Evolutionary conservation across 2,888 invertebrate genomes (phyloP), one percentile per base, ranked within the genome.

Genomic region (Lysandra coridon): DNA sequence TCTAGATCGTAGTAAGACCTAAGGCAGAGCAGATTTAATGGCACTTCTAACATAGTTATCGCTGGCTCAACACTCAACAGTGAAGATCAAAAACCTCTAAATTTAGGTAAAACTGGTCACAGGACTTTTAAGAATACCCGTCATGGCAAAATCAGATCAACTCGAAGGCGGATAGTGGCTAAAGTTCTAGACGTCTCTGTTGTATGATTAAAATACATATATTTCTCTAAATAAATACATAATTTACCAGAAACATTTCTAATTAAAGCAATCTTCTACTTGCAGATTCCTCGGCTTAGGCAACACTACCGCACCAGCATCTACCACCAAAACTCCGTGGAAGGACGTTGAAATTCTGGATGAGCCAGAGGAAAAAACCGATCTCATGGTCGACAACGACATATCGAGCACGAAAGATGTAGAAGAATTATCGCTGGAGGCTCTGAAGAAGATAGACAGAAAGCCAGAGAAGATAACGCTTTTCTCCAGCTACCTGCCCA

Each of bases 391-490:
- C 0, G 87, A 86, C 81, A 92, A 93, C 82, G 86, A 89, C 44
- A 88, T 91, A 23, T 83, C 85, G 0, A 82, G 83, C 7, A 85
- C 84, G 1, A 87, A 91, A 82, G 94, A 93, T 57, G 87, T 91
- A 0, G 94, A 94, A 83, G 92, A 93, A 81, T 80, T 94, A 0
- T 91, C 92, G 0, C 82, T 83, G 0, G 92, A 91, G 64, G 88
- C 86, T 0, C 33, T 87, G 0, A 87, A 84, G 37, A 91, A 88
- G 82, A 77, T 78, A 1, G 88, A 88, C 0, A 89, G 86, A 62
- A 94, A 92, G 85, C 94, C 94, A 0, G 94, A 94, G 80, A 94
- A 94, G 80, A 83, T 93, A 4, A 88, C 87, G 0, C 81, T 92
- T 0, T 92, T 87, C 76, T 89, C 90, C 0, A 91, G 85, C 57